Evolutionary conservation across 2,888 invertebrate genomes (phyloP).

Genomic region (Dioctria linearis): DNA sequence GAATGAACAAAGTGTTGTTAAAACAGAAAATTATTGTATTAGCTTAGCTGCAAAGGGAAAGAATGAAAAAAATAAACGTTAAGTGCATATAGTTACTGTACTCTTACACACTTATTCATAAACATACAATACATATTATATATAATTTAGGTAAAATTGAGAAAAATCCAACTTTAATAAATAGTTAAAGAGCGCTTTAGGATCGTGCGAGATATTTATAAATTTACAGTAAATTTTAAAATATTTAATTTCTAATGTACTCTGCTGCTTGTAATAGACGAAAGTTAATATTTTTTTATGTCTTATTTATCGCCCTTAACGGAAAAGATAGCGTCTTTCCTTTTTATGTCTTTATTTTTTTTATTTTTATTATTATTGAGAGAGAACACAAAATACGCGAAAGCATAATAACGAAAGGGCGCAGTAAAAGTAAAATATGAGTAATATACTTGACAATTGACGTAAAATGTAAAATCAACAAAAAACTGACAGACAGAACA

Average conservation of each 20-base stretch:
- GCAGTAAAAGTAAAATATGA: too few relatives aligned
- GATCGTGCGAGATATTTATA: constrained; percentile 29
- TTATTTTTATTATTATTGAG: not conserved
- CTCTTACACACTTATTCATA: constrained; percentile 46
- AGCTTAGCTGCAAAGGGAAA: constrained; percentile 25
- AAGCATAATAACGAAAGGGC: too few relatives aligned
- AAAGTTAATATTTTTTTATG: constrained; percentile 20
- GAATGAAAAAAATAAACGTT: constrained; percentile 24
- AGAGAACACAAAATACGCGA: too few relatives aligned
- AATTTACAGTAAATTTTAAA: constrained; percentile 37
- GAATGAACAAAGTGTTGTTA: constrained; percentile 35
- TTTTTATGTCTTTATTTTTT: constrained; percentile 21
- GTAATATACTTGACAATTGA: too few relatives aligned
- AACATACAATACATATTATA: constrained; percentile 3
- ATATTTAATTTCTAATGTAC: constrained; percentile 38
- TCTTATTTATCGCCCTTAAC: constrained; percentile 4
- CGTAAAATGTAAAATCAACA: too few relatives aligned
- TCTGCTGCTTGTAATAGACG: constrained; percentile 28
- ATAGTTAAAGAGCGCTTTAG: constrained; percentile 7
- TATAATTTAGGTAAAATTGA: constrained; percentile 44
- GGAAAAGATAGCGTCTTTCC: not conserved
- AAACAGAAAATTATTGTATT: constrained; percentile 24
- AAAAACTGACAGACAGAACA: too few relatives aligned
- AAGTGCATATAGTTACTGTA: constrained; percentile 50
- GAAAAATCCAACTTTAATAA: constrained; percentile 19